These are phyloP conservation scores for Apamea epomidion DNA, from an alignment of 2,888 invertebrate genomes.

Conservation along the genomic window DNA sequence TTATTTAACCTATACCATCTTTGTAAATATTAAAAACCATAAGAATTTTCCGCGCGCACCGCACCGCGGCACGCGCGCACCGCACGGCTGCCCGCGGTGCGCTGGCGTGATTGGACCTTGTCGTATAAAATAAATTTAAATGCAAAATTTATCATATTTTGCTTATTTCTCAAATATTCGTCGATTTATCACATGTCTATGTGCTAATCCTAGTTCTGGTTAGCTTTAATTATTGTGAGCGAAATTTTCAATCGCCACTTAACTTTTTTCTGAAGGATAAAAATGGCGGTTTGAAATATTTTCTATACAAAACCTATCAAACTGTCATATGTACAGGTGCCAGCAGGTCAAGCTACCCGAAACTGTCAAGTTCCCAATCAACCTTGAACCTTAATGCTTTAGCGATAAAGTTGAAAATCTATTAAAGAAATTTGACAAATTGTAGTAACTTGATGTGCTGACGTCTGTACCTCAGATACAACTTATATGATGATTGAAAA, in stretches of 20 bases:
- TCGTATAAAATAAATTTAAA: conserved; percentile 53
- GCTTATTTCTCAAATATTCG: conserved; percentile 57
- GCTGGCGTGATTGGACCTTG: conserved; percentile 42
- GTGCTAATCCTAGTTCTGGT: conserved; percentile 41
- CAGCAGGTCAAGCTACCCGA: no score
- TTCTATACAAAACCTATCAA: not conserved
- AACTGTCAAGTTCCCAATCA: no score
- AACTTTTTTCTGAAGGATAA: not conserved
- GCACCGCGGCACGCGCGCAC: conserved; percentile 4
- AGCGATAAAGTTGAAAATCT: no score
- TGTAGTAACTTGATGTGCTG: no score
- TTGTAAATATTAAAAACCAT: conserved; percentile 65
- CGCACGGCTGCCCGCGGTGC: not conserved
- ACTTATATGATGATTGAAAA: not conserved
- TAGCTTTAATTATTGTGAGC: conserved; percentile 18
- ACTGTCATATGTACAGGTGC: not conserved
- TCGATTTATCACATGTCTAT: conserved; percentile 54
- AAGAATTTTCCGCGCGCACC: conserved; percentile 27
- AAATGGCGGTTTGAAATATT: not conserved
- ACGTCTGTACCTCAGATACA: no score
- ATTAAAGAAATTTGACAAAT: no score
- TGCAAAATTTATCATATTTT: conserved; percentile 63
- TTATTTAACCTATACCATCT: conserved; percentile 57
- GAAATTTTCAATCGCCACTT: not conserved
- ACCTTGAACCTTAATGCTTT: no score